Conservation (phyloP, 64 coral and sea anemone species). For the Montipora capricornis region DNA sequence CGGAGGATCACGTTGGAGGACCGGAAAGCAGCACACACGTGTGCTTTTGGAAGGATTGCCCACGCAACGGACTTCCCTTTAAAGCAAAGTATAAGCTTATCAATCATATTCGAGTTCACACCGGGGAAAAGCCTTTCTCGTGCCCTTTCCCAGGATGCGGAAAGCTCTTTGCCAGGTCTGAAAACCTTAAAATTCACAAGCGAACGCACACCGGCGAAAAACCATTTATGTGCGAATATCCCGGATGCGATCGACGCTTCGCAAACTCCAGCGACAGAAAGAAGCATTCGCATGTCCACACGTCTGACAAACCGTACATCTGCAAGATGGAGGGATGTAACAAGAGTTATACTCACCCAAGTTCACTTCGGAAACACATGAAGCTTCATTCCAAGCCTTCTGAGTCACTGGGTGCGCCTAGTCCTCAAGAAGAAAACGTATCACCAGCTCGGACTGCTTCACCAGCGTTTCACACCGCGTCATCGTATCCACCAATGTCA, state of each 20-base stretch:
- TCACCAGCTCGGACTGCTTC: slow-evolving; percentile 70
- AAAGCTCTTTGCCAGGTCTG: slow-evolving; percentile 93
- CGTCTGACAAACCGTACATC: slow-evolving; percentile 96
- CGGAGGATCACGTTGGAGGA: slow-evolving; percentile 95
- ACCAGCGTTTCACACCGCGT: slow-evolving; percentile 66
- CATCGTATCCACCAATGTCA: slow-evolving; percentile 86
- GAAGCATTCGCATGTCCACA: slow-evolving; percentile 95
- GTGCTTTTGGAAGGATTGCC: slow-evolving; percentile 94
- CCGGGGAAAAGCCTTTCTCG: slow-evolving; percentile 91
- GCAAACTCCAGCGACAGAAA: slow-evolving; percentile 97
- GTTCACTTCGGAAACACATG: slow-evolving; percentile 93
- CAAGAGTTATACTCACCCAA: slow-evolving; percentile 96
- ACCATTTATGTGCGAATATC: slow-evolving; percentile 93
- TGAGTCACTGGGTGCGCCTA: slow-evolving; percentile 70
- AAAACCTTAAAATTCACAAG: slow-evolving; percentile 98
- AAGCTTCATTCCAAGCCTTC: slow-evolving; percentile 90
- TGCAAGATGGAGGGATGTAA: slow-evolving; percentile 96
- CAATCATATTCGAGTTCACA: slow-evolving; percentile 94
- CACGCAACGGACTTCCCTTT: slow-evolving; percentile 88
- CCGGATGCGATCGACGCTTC: slow-evolving; percentile 93
- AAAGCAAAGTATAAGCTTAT: slow-evolving; percentile 98
- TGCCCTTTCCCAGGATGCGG: slow-evolving; percentile 92
- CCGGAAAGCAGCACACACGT: slow-evolving; percentile 94
- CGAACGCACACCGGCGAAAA: slow-evolving; percentile 96
- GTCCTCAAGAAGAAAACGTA: slow-evolving; percentile 78